These are phyloP conservation scores for Cryptocheilus praepositus DNA, from an alignment of 2,888 invertebrate species.

Conservation along the genomic window DNA sequence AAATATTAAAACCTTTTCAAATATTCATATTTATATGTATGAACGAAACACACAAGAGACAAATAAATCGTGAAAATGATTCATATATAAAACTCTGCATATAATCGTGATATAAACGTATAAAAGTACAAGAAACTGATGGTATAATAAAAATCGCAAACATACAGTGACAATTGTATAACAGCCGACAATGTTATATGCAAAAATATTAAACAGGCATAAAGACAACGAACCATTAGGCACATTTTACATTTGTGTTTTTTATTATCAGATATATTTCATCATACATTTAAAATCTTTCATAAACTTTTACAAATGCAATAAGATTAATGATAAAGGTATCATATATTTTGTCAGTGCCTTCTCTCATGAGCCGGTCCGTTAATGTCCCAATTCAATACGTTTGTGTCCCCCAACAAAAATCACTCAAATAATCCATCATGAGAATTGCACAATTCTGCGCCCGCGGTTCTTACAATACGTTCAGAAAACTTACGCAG, in stretches of 20 bases:
- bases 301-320: slow-evolving; percentile 64
- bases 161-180: too few species aligned
- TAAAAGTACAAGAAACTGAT: too few species aligned
- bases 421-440: neutral
- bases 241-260: slow-evolving; percentile 19
- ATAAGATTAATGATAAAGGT: slow-evolving; percentile 41
- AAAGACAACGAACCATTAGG: too few species aligned
- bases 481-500: slow-evolving; percentile 8
- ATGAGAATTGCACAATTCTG: neutral
- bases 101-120: too few species aligned
- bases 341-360: slow-evolving; percentile 33
- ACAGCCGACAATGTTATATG: too few species aligned
- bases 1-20: too few species aligned
- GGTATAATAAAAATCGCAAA: too few species aligned
- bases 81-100: too few species aligned
- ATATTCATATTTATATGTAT: too few species aligned
- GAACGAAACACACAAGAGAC: too few species aligned
- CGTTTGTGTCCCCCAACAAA: slow-evolving; percentile 33
- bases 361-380: neutral
- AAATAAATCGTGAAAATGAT: too few species aligned
- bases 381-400: slow-evolving; percentile 16
- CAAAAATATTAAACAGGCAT: too few species aligned
- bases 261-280: slow-evolving; percentile 56
- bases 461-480: slow-evolving; percentile 2
- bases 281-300: slow-evolving; percentile 57